Evolutionary conservation across 2,113 vertebrate species (phyloP).

Genomic region (Pampusana beccarii): DNA sequence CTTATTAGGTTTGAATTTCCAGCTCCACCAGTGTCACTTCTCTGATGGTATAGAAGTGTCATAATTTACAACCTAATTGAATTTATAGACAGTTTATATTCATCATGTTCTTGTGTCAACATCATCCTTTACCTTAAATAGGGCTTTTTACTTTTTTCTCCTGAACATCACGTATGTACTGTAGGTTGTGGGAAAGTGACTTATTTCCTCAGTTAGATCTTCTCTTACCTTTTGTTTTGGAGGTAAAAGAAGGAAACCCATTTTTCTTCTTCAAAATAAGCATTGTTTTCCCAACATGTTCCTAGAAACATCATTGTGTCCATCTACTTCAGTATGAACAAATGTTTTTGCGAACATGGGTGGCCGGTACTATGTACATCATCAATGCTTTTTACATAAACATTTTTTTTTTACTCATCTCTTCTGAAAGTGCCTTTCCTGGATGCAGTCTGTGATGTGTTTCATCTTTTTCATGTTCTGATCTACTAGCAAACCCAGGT

Average conservation of each 20-base stretch:
- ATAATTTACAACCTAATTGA: conserved; percentile 20
- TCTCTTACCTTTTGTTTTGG: background rate
- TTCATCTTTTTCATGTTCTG: background rate
- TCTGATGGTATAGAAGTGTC: background rate
- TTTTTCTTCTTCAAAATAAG: conserved; percentile 6
- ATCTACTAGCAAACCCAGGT: background rate
- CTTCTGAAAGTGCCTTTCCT: background rate
- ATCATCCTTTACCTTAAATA: background rate
- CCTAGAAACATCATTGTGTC: background rate
- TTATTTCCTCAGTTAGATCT: background rate
- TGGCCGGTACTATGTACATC: background rate
- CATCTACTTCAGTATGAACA: background rate
- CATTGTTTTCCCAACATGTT: background rate
- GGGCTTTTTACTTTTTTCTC: background rate
- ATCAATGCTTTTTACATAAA: background rate
- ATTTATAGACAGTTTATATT: conserved; percentile 16
- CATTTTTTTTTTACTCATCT: background rate
- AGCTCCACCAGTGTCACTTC: background rate
- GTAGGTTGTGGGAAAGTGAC: background rate
- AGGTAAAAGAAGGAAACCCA: background rate
- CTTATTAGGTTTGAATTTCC: background rate
- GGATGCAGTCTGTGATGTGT: background rate
- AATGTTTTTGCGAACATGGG: background rate
- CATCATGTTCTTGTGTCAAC: background rate
- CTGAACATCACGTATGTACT: background rate